Conservation (phyloP, 1,140 invertebrate species). For the Sitobion miscanthi region DNA sequence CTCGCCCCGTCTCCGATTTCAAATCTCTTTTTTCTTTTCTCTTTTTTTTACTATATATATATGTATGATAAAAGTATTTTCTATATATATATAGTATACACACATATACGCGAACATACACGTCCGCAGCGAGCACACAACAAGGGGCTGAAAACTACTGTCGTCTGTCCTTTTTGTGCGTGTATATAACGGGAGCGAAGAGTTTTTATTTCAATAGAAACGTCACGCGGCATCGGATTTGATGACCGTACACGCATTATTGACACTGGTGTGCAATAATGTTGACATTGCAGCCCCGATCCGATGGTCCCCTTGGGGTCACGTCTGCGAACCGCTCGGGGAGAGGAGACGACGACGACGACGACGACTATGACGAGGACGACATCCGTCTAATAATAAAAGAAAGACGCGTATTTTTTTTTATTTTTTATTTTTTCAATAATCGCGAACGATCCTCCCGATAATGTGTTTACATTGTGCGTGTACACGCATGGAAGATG, state of each 20-base stretch:
- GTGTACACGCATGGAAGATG: not conserved
- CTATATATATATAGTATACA: not conserved
- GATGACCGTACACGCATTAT: constrained; percentile 55
- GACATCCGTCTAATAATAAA: constrained; percentile 56
- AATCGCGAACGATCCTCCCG: constrained; percentile 51
- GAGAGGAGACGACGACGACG: not conserved
- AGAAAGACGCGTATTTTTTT: constrained; percentile 38
- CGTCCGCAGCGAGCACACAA: not conserved
- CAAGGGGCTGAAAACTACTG: constrained; percentile 32
- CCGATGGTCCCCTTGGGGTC: constrained; percentile 39
- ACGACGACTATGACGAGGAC: not conserved
- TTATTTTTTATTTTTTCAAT: constrained; percentile 46
- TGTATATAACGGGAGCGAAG: constrained; percentile 35
- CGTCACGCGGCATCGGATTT: constrained; percentile 54
- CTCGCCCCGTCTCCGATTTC: constrained; percentile 51
- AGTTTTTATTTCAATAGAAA: constrained; percentile 57
- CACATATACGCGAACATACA: not conserved
- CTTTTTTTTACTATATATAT: not conserved
- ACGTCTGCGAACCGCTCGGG: not conserved
- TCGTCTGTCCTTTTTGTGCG: constrained; percentile 48
- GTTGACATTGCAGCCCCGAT: constrained; percentile 51
- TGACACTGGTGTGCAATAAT: constrained; percentile 56
- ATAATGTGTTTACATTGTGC: constrained; percentile 53
- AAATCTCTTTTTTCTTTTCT: constrained; percentile 44
- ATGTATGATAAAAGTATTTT: constrained; percentile 26